Evolutionary conservation across 2,797 vertebrate genomes (phyloP), one percentile per base, ranked within the genome.

Genomic region (Lates japonicus): DNA sequence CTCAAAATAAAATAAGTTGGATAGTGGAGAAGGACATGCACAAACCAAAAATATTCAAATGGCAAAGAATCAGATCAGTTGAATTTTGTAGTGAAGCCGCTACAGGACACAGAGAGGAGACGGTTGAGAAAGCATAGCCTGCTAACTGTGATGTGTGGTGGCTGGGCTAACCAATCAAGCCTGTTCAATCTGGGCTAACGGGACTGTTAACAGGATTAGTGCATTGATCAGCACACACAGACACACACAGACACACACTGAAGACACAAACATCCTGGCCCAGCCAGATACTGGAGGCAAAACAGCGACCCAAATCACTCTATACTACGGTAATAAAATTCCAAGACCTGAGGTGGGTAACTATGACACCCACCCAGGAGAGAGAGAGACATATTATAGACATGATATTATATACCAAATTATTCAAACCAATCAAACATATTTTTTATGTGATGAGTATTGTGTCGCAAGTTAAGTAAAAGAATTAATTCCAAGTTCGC

Each of bases 151-250:
- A 83, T 88, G 87, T 86, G 63, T 83, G 80, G 70, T 65, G n/a
- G n/a, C n/a, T n/a, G n/a, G 62, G 83, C 84, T 93, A 94, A 94
- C 94, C 92, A 93, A 94, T 93, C 90, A 83, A 72, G 77, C 72
- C 86, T 72, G 69, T 87, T 91, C 90, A 85, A 76, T 89, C 80
- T 66, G 72, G 81, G 87, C 80, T 92, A 87, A 90, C 61, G 20
- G 88, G 83, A 78, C 83, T 57, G 82, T 84, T 91, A 93, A 92
- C 90, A 25, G 87, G 89, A 93, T 94, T 90, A 93, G 81, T 1
- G 74, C 65, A 86, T 90, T 82, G 90, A 91, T 90, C 73, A 17
- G 35, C 60, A 22, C 74, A 71, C 59, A 75, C 51, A 74, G 2
- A 67, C 57, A 60, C 80, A 80, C 75, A 77, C 74, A 76, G 25